phyloP scores from a whole-genome alignment of 53 echinoderm and acorn worm species.

The Astropecten irregularis region DNA sequence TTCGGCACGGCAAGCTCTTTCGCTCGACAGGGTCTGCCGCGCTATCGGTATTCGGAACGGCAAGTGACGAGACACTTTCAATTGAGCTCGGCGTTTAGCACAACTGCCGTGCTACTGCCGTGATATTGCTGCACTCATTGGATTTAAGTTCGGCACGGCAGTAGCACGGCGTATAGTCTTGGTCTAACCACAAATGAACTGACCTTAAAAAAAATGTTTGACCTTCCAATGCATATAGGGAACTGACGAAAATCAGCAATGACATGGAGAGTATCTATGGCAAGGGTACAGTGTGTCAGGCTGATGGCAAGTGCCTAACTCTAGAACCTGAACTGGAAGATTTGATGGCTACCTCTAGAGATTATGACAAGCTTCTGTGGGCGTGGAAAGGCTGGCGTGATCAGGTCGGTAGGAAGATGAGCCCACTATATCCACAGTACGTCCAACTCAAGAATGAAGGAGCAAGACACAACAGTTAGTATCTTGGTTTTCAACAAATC shows the following conservation, averaged over 20 bases:
- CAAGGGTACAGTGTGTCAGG: conserved; percentile 73
- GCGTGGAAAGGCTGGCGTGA: conserved; percentile 83
- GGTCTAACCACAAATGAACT: no score
- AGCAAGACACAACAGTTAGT: conserved; percentile 60
- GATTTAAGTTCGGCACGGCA: no score
- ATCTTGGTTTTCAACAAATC: neutral
- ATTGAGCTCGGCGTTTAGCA: no score
- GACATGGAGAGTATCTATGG: conserved; percentile 88
- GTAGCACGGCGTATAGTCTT: no score
- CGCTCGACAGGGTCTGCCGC: no score
- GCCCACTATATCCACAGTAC: conserved; percentile 64
- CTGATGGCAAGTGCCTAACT: conserved; percentile 61
- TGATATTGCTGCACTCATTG: no score
- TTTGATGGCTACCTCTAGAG: conserved; percentile 52
- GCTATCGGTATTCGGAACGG: no score
- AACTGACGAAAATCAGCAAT: neutral
- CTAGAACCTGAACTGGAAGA: conserved; percentile 80
- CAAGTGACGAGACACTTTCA: no score
- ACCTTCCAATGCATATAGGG: no score
- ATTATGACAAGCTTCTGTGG: conserved; percentile 66
- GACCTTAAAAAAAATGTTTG: no score
- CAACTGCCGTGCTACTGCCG: no score
- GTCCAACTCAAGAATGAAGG: conserved; percentile 66
- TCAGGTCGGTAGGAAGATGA: conserved; percentile 62
- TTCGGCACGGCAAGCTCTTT: no score